Conservation (phyloP, 2,113 vertebrate species). For the Macquaria australasica region DNA sequence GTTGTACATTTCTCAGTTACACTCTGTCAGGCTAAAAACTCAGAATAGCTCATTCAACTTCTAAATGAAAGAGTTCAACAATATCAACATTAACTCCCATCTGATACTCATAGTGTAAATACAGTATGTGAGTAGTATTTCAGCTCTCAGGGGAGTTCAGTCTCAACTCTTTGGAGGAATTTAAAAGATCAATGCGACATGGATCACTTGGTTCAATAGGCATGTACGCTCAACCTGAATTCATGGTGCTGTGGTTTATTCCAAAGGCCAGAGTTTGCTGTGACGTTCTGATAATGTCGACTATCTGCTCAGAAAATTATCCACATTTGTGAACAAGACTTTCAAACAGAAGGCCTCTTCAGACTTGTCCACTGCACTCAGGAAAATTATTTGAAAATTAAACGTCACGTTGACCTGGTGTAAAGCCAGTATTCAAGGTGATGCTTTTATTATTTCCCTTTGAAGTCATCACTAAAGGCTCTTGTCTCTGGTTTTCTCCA, state of each 20-base stretch:
- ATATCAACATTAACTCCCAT: background rate
- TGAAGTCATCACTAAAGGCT: constrained; percentile 7
- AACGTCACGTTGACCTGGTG: constrained; percentile 7
- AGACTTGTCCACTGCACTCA: background rate
- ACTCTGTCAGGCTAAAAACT: background rate
- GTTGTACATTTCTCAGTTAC: too few relatives aligned
- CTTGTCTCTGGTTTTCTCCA: background rate
- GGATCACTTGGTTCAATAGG: background rate
- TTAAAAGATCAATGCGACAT: background rate
- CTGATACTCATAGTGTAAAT: background rate
- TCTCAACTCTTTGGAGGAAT: background rate
- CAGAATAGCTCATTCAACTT: background rate
- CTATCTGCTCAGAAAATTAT: background rate
- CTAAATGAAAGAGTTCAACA: background rate
- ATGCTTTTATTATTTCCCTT: constrained; percentile 3
- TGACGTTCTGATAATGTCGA: background rate
- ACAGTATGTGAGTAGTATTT: background rate
- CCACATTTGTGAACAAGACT: background rate
- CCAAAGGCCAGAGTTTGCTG: background rate
- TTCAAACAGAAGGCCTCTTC: background rate
- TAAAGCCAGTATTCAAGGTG: constrained; percentile 13
- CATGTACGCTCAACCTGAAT: background rate
- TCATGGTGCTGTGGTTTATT: background rate
- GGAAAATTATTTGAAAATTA: background rate
- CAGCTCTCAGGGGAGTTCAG: background rate